phyloP scores from a whole-genome alignment of 2,888 invertebrate genomes.

The Ephialtes manifestator region DNA sequence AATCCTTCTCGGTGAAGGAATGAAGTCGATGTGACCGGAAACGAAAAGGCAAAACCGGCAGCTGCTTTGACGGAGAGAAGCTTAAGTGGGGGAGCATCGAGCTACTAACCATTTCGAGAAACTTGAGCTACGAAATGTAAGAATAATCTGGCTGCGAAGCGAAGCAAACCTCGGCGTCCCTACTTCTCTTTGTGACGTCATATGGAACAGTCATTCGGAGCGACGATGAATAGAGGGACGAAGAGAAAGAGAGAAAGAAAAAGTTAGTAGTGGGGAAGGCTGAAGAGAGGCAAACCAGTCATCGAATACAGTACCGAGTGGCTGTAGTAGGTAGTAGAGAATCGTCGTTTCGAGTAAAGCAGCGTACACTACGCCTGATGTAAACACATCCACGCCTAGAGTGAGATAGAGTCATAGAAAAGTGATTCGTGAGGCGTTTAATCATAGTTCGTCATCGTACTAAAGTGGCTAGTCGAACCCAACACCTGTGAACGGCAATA shows the following conservation, averaged over 20 bases:
- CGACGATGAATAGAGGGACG: constrained; percentile 63
- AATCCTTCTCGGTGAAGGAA: background rate
- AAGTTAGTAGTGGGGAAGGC: constrained; percentile 11
- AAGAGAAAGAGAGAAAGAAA: constrained; percentile 37
- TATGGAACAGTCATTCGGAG: constrained; percentile 61
- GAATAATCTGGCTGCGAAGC: constrained; percentile 8
- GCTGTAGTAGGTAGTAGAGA: constrained; percentile 64
- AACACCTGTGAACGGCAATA: constrained; percentile 51
- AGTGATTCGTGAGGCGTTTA: constrained; percentile 30
- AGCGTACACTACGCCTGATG: constrained; percentile 51
- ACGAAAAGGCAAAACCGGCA: background rate
- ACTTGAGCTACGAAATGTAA: constrained; percentile 18
- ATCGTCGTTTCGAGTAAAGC: constrained; percentile 56
- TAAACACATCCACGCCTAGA: constrained; percentile 66
- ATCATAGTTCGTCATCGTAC: constrained; percentile 21
- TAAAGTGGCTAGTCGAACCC: constrained; percentile 13
- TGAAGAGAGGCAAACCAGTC: constrained; percentile 38
- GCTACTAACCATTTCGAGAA: constrained; percentile 44
- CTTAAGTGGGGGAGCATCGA: background rate
- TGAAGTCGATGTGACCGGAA: constrained; percentile 42
- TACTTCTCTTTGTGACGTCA: constrained; percentile 70
- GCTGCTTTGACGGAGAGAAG: no score
- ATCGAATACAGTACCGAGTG: constrained; percentile 42
- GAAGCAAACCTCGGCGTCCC: constrained; percentile 30
- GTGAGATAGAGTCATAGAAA: background rate